A percentile compares a stretch with the other conserved stretches of the same genome.
Evolutionary conservation across 1,140 invertebrate species (phyloP).

Genomic region (Brachionus plicatilis): DNA sequence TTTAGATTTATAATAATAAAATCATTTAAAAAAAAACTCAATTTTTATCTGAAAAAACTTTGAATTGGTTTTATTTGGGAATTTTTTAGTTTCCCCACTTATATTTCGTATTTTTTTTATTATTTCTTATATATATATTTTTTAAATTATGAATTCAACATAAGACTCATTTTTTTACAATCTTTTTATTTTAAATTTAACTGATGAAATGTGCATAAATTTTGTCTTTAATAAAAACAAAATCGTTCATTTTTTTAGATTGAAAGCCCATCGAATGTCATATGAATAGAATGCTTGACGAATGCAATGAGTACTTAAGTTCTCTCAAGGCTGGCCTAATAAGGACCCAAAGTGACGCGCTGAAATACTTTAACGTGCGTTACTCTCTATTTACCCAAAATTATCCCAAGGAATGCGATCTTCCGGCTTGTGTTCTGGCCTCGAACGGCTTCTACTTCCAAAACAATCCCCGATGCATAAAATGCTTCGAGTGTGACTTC

Average conservation of each 20-base stretch:
- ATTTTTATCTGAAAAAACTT: no score
- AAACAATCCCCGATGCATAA: neutral
- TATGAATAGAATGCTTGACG: neutral
- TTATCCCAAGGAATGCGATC: neutral
- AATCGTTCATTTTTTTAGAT: neutral
- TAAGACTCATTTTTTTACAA: neutral
- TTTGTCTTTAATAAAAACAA: neutral
- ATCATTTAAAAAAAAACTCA: no score
- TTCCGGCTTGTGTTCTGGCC: neutral
- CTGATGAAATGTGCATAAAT: neutral
- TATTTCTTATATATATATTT: neutral
- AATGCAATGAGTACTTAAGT: neutral
- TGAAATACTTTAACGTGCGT: conserved; percentile 12
- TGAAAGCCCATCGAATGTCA: neutral
- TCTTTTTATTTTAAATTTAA: neutral
- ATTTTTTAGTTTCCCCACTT: neutral
- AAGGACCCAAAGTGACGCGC: neutral
- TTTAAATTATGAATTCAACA: neutral
- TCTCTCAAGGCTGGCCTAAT: neutral
- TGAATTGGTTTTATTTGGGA: neutral
- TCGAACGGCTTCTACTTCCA: conserved; percentile 10
- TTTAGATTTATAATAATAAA: no score
- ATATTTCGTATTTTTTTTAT: no score
- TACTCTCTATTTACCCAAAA: conserved; percentile 2
- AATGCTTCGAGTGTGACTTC: conserved; percentile 3